Conservation (phyloP, 2,113 vertebrate species). For the Nerophis lumbriciformis region DNA sequence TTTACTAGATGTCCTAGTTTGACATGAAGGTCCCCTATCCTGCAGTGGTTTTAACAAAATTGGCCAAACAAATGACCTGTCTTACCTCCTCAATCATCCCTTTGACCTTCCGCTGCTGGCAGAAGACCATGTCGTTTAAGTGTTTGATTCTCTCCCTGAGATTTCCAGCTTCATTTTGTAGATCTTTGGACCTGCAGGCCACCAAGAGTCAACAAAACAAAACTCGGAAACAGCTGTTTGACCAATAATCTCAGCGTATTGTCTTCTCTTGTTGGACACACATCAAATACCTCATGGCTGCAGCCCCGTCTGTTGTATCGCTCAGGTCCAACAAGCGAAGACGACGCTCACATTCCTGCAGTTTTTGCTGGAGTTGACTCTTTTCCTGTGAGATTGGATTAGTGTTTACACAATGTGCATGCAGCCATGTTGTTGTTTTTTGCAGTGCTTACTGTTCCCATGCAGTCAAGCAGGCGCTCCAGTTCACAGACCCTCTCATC, state of each 20-base stretch:
- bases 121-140: constrained; percentile 96
- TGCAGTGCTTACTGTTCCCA: constrained; percentile 77
- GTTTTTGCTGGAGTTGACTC: constrained; percentile 78
- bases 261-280: not conserved
- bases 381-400: constrained; percentile 76
- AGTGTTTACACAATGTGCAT: not conserved
- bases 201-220: not conserved
- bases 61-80: not conserved
- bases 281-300: constrained; percentile 70
- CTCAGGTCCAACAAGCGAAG: constrained; percentile 69
- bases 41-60: too few relatives aligned
- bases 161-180: constrained; percentile 79
- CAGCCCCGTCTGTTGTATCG: constrained; percentile 55
- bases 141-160: constrained; percentile 90
- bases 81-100: constrained; percentile 97
- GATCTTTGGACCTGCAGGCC: constrained; percentile 75
- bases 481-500: constrained; percentile 86
- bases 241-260: not conserved
- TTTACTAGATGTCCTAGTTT: too few relatives aligned
- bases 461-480: constrained; percentile 86
- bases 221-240: constrained; percentile 5
- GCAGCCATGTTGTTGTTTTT: not conserved
- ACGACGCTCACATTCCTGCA: constrained; percentile 80
- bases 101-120: constrained; percentile 97
- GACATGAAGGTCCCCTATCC: not conserved